phyloP scores from a whole-genome alignment of 2,797 vertebrate genomes.

The Argyrosomus regius region DNA sequence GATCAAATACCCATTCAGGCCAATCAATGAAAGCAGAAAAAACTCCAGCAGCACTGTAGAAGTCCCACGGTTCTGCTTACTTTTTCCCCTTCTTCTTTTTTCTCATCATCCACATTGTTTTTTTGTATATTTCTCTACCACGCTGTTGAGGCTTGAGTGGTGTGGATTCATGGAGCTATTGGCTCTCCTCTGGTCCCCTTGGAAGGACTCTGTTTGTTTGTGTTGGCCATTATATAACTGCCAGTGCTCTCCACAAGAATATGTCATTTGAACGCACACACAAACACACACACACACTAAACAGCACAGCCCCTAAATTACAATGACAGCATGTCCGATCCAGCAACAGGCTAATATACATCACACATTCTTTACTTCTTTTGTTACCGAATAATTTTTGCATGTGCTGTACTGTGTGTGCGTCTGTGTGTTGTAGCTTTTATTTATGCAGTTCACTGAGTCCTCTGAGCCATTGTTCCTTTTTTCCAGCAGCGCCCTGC shows the following conservation, averaged over 20 bases:
- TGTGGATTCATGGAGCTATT: constrained; percentile 65
- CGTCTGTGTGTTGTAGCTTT: constrained; percentile 22
- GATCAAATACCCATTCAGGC: neutral
- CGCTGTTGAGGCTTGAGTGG: constrained; percentile 59
- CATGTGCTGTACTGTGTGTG: constrained; percentile 1
- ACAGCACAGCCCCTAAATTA: constrained; percentile 36
- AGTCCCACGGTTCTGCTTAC: constrained; percentile 2
- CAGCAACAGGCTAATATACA: constrained; percentile 36
- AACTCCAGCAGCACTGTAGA: neutral
- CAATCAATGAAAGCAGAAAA: neutral
- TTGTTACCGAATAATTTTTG: constrained; percentile 24
- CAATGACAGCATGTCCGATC: constrained; percentile 53
- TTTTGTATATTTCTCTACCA: constrained; percentile 56
- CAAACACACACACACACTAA: constrained; percentile 32
- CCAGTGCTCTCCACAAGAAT: constrained; percentile 59
- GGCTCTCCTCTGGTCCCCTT: constrained; percentile 62
- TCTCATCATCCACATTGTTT: constrained; percentile 24
- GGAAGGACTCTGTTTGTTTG: constrained; percentile 77
- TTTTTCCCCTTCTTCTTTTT: constrained; percentile 14
- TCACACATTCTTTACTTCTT: neutral
- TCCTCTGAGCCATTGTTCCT: constrained; percentile 38
- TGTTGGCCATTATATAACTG: constrained; percentile 76
- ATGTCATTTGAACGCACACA: constrained; percentile 43
- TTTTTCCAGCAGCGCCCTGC: constrained; percentile 27
- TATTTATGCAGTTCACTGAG: constrained; percentile 36